Percentiles rank a stretch among this genome's conserved stretches.
Evolutionary conservation across 2,888 invertebrate genomes (phyloP).

Genomic region (Hemaris fuciformis): DNA sequence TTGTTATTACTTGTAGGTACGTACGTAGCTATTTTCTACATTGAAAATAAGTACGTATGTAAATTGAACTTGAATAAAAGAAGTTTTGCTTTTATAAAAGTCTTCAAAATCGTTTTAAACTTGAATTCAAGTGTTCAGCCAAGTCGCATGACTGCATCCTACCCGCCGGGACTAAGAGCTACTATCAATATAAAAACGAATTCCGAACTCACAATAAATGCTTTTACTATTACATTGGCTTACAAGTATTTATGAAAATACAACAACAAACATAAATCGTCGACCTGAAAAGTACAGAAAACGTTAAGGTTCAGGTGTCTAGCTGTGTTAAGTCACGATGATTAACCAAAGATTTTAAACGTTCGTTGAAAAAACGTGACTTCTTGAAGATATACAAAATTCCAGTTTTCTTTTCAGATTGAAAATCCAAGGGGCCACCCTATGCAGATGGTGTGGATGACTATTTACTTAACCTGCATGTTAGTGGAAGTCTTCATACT

Average conservation of each 20-base stretch:
- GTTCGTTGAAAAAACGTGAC: background rate
- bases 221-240: background rate
- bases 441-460: constrained; percentile 77
- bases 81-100: background rate
- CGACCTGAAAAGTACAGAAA: too few relatives aligned
- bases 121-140: background rate
- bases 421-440: constrained; percentile 71
- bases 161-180: background rate
- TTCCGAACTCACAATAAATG: background rate
- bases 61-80: background rate
- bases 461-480: constrained; percentile 76
- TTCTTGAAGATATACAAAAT: background rate
- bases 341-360: background rate
- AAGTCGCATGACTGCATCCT: background rate
- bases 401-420: constrained; percentile 52
- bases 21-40: background rate
- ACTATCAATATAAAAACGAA: background rate
- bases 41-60: background rate
- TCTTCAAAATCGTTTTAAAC: background rate
- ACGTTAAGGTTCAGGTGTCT: too few relatives aligned
- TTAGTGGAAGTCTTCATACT: constrained; percentile 75
- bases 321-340: too few relatives aligned
- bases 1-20: background rate
- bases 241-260: too few relatives aligned
- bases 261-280: too few relatives aligned